Base-by-base conservation (phyloP, 2,888 invertebrate genomes). In the Nymphalis polychloros region DNA sequence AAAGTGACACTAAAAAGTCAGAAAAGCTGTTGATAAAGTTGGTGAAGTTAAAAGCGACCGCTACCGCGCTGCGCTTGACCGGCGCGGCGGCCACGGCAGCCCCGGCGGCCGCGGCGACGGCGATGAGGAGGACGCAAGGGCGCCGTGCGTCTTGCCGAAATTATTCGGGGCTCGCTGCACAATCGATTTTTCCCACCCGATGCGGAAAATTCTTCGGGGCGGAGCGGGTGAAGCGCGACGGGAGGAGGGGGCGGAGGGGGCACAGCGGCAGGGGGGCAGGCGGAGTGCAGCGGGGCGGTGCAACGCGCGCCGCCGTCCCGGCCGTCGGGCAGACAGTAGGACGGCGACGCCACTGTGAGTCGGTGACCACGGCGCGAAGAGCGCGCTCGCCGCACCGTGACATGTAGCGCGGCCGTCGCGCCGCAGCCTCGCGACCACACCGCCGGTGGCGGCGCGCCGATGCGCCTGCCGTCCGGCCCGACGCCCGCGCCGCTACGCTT, bases 151-250 rank as follows among this genome's bases (percentile, higher is more conserved):
- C 92, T 92, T 92, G 91, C 91, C 92, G 86, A 92, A 92, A 90
- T 91, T 90, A 91, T 92, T 92, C 89, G 92, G 91, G 88, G 89
- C 90, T 88, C 89, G 90, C 89, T 90, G 91, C 92, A 92, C 90
- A 92, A 93, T 93, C 93, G 93, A 93, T 93, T 92, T 92, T 92
- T 92, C 92, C 92, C 89, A 88, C 91, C 92, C 92, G 92, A 91
- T 91, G 92, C 92, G 93, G 77, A 92, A 92, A 93, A 92, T 91
- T 90, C 84, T 88, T 89, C 90, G 89, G 90, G 91, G 91, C 90
- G 90, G 90, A 86, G 89, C 88, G 88, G 90, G 87, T 82, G 79
- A 84, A 80, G 82, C 83, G 83, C 81, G 82, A 82, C 84, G 79
- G 77, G 78, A 77, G 79, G 75, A 75, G 81, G 84, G 82, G 85